phyloP scores from a whole-genome alignment of 2,113 vertebrate species.

The Platysternon megacephalum region DNA sequence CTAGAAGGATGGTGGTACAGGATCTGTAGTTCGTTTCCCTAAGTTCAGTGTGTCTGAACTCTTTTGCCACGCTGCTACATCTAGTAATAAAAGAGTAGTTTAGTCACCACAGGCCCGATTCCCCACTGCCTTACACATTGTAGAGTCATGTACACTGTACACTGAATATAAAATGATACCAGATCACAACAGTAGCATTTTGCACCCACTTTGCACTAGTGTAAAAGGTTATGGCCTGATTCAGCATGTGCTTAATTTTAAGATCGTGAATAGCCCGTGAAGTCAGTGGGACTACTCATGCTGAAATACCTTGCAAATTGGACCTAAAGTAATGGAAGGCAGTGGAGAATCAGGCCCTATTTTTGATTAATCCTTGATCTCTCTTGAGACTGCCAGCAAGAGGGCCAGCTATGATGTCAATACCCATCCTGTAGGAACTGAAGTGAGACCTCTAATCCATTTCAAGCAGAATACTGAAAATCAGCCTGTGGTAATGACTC shows the following conservation, averaged over 20 bases:
- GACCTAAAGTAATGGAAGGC: neutral
- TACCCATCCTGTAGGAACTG: neutral
- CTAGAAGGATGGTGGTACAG: neutral
- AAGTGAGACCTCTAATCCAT: neutral
- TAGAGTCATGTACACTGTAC: neutral
- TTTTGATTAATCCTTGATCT: neutral
- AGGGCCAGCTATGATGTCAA: neutral
- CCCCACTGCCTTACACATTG: neutral
- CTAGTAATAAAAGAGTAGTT: neutral
- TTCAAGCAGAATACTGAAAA: neutral
- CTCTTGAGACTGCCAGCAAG: neutral
- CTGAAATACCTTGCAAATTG: neutral
- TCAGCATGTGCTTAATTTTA: neutral
- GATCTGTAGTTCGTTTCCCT: neutral
- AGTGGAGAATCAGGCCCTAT: neutral
- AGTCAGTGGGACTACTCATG: fast-evolving
- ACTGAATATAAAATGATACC: neutral
- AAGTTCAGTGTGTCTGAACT: neutral
- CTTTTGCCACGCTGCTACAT: neutral
- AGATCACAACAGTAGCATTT: neutral
- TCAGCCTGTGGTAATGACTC: neutral
- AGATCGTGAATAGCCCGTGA: neutral
- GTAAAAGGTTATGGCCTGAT: neutral
- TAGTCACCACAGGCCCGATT: neutral
- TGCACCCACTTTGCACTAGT: neutral